These are phyloP conservation scores for Trematomus loennbergii DNA, from an alignment of 2,113 vertebrate genomes.

Conservation along the genomic window DNA sequence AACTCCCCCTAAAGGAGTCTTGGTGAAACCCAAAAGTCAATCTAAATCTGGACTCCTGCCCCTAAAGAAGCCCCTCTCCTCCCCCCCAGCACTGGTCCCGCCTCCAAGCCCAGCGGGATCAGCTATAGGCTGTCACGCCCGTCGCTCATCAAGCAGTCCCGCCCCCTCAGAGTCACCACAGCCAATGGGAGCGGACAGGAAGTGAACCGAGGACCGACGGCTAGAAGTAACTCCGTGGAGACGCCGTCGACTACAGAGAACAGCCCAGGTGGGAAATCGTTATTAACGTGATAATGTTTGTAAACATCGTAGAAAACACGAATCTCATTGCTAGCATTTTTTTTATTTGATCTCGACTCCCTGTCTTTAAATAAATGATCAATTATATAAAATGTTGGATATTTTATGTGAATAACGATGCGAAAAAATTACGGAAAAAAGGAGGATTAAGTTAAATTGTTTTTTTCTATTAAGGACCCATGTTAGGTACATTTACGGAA, in stretches of 20 bases:
- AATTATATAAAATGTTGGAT: too few relatives aligned
- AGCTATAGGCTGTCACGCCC: slow-evolving; percentile 89
- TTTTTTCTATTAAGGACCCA: too few relatives aligned
- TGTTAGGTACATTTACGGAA: too few relatives aligned
- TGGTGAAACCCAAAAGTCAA: slow-evolving; percentile 17
- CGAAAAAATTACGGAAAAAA: too few relatives aligned
- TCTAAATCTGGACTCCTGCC: slow-evolving; percentile 16
- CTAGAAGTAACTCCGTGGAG: slow-evolving; percentile 31
- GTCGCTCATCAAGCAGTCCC: slow-evolving; percentile 86
- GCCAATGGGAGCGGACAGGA: slow-evolving; percentile 29
- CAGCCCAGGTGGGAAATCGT: slow-evolving; percentile 62
- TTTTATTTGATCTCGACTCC: too few relatives aligned
- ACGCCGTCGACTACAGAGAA: slow-evolving; percentile 39
- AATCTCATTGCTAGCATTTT: too few relatives aligned
- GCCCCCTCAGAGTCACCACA: slow-evolving; percentile 62
- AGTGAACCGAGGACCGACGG: not conserved
- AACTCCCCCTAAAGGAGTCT: slow-evolving; percentile 26
- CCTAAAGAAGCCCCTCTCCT: slow-evolving; percentile 87
- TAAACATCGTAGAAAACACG: too few relatives aligned
- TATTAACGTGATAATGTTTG: too few relatives aligned
- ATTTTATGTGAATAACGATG: too few relatives aligned
- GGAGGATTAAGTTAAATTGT: too few relatives aligned
- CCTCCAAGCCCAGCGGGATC: slow-evolving; percentile 81
- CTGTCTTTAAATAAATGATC: too few relatives aligned
- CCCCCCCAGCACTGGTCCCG: slow-evolving; percentile 71